Evolutionary conservation across 1,140 invertebrate genomes (phyloP), one percentile per base, ranked within the genome.

Genomic region (Mercenaria mercenaria): DNA sequence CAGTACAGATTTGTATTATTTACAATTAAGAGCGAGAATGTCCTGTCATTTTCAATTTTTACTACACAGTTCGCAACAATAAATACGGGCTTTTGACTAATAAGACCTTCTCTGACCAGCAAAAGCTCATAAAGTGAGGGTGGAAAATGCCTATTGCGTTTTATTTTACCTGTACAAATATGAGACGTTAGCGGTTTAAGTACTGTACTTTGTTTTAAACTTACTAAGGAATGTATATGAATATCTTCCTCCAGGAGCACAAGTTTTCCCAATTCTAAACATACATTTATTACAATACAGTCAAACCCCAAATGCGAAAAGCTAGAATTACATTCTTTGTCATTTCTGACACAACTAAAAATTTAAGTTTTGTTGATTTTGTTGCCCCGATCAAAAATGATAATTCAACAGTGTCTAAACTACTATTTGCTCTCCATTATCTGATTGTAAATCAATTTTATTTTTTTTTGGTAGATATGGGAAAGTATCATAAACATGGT

Each of bases 311-410:
- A 76, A 61, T 41, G 41, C 59, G 26, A 13, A 6, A 4, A 1
- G 50, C 84, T 76, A 87, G 20, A 50, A 80, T 80, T 3, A 20
- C 29, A 87, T 87, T 87, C 56, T 61, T 74, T 20, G 74, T 87
- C 11, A 87, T 87, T 3, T 47, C 52, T 39, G 41, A 50, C 13
- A 77, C 72, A 8, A 87, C 69, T 2, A 56, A 6, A 39, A 87
- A 87, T 6, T 20, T 39, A 26, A 76, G 84, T 1, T 56, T n/a
- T n/a, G n/a, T 61, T 56, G 77, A 37, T 41, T 77, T 87, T 74
- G 50, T 39, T 61, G n/a, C 52, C 13, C 69, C 50, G 29, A 61
- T 50, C n/a, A 29, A n/a, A 76, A 77, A 77, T 69, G 64, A n/a
- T 87, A 23, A 41, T 1, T 34, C 23, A 29, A 37, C n/a, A 20